Evolutionary conservation across 2,797 vertebrate genomes (phyloP), one percentile per base, ranked within the genome.

Genomic region (Trachurus trachurus): DNA sequence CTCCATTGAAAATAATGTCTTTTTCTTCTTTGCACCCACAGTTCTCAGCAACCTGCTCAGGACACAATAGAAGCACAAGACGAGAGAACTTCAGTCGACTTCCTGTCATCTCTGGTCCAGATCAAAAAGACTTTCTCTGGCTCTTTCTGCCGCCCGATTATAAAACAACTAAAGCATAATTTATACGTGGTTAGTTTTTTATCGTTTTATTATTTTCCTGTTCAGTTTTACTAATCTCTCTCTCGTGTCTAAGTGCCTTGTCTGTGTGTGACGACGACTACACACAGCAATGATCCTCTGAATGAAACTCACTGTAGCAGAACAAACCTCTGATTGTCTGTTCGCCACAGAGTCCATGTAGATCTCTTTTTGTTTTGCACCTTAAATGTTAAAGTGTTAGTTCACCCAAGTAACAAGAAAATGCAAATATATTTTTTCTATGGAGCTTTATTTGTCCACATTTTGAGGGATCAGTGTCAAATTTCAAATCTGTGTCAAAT

Each of bases 31-130:
- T 77, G 9, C 57, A 13, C 17, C 76, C 88, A 0, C 84, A 96
- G 94, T 86, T 78, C 60, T 92, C 74, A 95, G 93, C 79, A 92
- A 92, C 87, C 86, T 96, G 71, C 89, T 95, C 64, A 84, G 52
- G 68, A 79, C 81, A 0, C 93, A 91, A 42, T 94, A 94, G 84
- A 83, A 2, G 4, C 64, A 21, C 12, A 42, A 22, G 45, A 59
- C 19, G 37, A 61, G 42, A 21, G 21, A 12, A 11, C 54, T 26
- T 49, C 19, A 12, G 0, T 3, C 69, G 15, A 6, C 75, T 26
- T n/a, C 21, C 67, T 9, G 0, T 45, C 49, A n/a, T 52, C 8
- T 65, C 64, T 26, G 3, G 1, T 54, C 12, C 34, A 6, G 26
- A 37, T 34, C 40, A 16, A n/a, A n/a, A 2, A 15, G 16, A 39